Percentiles rank a stretch among this genome's conserved stretches.
These are phyloP conservation scores for Callimorpha dominula DNA, from an alignment of 2,888 invertebrate species.

Conservation along the genomic window DNA sequence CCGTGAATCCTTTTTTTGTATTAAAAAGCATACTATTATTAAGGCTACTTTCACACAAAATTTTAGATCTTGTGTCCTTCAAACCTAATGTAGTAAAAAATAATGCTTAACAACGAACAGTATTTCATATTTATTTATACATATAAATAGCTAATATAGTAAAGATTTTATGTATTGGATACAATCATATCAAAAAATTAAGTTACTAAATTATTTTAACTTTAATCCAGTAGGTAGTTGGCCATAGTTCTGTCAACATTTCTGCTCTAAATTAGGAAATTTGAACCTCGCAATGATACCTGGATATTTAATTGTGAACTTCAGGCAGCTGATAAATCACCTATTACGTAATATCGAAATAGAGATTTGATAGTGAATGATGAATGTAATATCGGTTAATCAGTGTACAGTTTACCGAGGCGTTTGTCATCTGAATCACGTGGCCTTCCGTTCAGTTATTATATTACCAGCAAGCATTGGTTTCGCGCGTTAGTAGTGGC, in stretches of 20 bases:
- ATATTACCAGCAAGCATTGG: constrained; percentile 74
- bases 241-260: too few species aligned
- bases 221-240: not conserved
- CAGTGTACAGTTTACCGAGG: constrained; percentile 65
- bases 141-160: too few species aligned
- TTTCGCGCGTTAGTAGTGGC: constrained; percentile 81
- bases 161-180: too few species aligned
- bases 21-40: too few species aligned
- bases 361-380: constrained; percentile 27
- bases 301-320: too few species aligned
- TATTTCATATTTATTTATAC: too few species aligned
- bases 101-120: too few species aligned
- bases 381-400: constrained; percentile 70
- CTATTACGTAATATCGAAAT: not conserved
- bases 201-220: not conserved
- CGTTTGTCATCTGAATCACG: constrained; percentile 84
- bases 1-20: too few species aligned
- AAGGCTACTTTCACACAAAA: too few species aligned
- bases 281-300: too few species aligned
- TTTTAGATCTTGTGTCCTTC: too few species aligned
- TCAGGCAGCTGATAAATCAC: not conserved
- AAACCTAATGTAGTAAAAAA: too few species aligned
- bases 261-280: not conserved
- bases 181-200: not conserved
- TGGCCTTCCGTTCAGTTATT: constrained; percentile 79